phyloP scores from a whole-genome alignment of 2,113 vertebrate species.

The Cathartes aura region DNA sequence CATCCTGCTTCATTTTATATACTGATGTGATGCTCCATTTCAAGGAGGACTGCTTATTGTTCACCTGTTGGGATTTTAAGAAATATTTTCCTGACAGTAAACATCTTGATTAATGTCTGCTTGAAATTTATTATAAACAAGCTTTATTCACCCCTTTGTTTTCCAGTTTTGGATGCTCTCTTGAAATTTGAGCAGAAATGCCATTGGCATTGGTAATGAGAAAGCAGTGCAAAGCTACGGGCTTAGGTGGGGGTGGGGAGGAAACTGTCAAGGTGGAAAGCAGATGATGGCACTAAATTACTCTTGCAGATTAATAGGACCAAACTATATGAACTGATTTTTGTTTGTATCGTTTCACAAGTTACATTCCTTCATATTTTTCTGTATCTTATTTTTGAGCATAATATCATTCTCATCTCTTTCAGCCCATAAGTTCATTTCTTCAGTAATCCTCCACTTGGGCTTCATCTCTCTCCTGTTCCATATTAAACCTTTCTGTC shows the following conservation, averaged over 20 bases:
- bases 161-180: not conserved
- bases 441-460: not conserved
- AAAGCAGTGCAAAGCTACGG: not conserved
- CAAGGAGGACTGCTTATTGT: not conserved
- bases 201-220: not conserved
- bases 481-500: not conserved
- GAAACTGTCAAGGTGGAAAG: not conserved
- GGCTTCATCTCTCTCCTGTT: not conserved
- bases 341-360: not conserved
- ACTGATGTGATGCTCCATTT: not conserved
- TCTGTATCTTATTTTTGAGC: not conserved
- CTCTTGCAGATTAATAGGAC: not conserved
- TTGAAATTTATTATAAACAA: not conserved
- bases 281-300: not conserved
- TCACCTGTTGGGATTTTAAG: not conserved
- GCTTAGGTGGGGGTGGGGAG: not conserved
- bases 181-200: not conserved
- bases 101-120: not conserved
- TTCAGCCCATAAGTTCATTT: not conserved
- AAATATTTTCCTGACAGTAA: not conserved
- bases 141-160: not conserved
- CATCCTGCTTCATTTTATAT: not conserved
- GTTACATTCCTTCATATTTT: not conserved
- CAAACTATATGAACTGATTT: not conserved
- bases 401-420: not conserved